A percentile compares a stretch with the other conserved stretches of the same genome.
These are phyloP conservation scores for Brachynemurus nebulosus DNA, from an alignment of 2,888 invertebrate genomes.

Conservation along the genomic window DNA sequence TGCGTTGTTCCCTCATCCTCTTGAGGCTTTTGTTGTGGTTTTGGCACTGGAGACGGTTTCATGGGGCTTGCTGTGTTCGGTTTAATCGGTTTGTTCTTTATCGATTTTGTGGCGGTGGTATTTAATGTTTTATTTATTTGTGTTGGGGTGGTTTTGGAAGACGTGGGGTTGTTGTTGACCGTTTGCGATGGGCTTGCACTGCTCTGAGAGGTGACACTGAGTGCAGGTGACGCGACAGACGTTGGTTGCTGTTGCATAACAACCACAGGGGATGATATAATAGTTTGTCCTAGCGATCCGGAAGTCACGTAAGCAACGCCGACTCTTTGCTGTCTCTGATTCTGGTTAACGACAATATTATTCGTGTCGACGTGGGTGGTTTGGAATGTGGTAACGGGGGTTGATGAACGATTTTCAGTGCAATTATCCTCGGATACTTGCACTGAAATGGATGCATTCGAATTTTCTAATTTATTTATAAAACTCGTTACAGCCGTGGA, in stretches of 20 bases:
- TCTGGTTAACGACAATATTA: not conserved
- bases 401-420: not conserved
- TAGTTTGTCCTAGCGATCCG: conserved; percentile 32
- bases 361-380: not conserved
- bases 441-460: conserved; percentile 1
- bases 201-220: conserved; percentile 42
- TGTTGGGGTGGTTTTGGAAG: conserved; percentile 29
- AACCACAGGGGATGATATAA: conserved; percentile 33
- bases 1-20: conserved; percentile 73
- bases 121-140: conserved; percentile 23
- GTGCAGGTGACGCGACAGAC: conserved; percentile 33
- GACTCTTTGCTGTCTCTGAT: conserved; percentile 33
- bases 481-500: conserved; percentile 14
- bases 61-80: conserved; percentile 41
- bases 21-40: conserved; percentile 56
- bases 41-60: conserved; percentile 50
- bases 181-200: conserved; percentile 39
- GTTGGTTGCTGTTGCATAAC: conserved; percentile 28
- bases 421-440: not conserved
- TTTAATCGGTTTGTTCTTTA: conserved; percentile 41
- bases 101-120: conserved; percentile 30
- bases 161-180: conserved; percentile 14
- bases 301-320: conserved; percentile 40
- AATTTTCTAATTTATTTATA: not conserved
- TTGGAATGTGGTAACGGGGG: conserved; percentile 13